phyloP scores from a whole-genome alignment of 2,113 vertebrate species.

The Camelus bactrianus region DNA sequence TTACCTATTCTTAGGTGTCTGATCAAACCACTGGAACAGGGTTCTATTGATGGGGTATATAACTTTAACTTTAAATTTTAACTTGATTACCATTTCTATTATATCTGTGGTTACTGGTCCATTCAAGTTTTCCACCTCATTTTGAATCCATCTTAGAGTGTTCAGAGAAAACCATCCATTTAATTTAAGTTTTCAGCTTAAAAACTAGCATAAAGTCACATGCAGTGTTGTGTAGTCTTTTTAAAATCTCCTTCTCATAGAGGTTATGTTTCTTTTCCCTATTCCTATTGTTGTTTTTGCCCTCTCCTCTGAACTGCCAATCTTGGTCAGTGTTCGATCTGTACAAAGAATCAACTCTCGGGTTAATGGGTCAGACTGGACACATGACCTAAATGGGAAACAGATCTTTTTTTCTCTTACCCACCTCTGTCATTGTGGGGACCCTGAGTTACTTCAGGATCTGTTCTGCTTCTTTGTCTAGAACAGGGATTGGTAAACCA shows the following conservation, averaged over 20 bases:
- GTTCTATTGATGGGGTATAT: background rate
- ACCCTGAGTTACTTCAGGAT: background rate
- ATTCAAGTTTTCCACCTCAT: background rate
- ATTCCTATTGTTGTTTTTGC: background rate
- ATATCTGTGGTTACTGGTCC: background rate
- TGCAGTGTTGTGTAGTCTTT: background rate
- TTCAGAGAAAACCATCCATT: background rate
- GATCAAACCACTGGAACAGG: background rate
- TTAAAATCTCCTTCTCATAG: background rate
- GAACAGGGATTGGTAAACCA: background rate
- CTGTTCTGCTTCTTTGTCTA: background rate
- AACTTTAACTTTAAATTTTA: background rate
- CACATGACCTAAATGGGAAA: background rate
- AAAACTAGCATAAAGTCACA: background rate
- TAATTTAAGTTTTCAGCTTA: background rate
- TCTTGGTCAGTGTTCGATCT: background rate
- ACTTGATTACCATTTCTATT: background rate
- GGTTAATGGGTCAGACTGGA: background rate
- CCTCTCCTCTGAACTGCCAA: slow-evolving; percentile 1
- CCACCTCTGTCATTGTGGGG: background rate
- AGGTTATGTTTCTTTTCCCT: background rate
- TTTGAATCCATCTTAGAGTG: background rate
- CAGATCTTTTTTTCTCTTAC: background rate
- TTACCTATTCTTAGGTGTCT: background rate
- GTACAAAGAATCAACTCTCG: background rate